Evolutionary conservation across 2,888 invertebrate genomes (phyloP), one percentile per base, ranked within the genome.

Genomic region (Idaea aversata): DNA sequence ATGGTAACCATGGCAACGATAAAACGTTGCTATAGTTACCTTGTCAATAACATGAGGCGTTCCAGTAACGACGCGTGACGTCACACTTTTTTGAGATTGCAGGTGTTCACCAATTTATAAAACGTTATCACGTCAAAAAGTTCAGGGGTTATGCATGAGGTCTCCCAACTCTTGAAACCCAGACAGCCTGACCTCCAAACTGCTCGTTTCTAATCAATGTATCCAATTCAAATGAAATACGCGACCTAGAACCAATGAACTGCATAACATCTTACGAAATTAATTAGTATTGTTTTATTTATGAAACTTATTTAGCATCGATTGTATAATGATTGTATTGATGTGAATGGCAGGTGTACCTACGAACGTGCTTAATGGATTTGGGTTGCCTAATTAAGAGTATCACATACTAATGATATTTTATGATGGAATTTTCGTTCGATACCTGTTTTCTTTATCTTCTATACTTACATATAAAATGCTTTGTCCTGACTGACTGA

Each of bases 191-290:
- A 47, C 47, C 47, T 47, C 47, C 3, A 13, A 47, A 47, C 13
- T 10, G 47, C 47, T 47, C 7, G 10, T 47, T 47, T 47, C 47
- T 47, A 47, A 25, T 25, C 25, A 25, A 25, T 25, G 25, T 25
- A 25, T 25, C 25, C 3, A 25, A 47, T 47, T 47, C 10, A 47
- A 47, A 47, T 47, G 7, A 47, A 47, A 47, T 47, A 47, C 47
- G 47, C 10, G 47, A 47, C 47, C 47, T 47, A 47, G 47, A 47
- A 47, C 47, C 7, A 13, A 7, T 47, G 47, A 47, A 47, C 47
- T 47, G 47, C 47, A 47, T 47, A 47, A 47, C 47, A 47, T 47
- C 47, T 47, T 47, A 47, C 47, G 47, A 47, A 47, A 47, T 47
- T 7, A 47, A 7, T 47, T 10, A 47, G 5, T 13, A 47, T 47